phyloP scores from a whole-genome alignment of 2,888 invertebrate genomes.

The Nomada fabriciana region DNA sequence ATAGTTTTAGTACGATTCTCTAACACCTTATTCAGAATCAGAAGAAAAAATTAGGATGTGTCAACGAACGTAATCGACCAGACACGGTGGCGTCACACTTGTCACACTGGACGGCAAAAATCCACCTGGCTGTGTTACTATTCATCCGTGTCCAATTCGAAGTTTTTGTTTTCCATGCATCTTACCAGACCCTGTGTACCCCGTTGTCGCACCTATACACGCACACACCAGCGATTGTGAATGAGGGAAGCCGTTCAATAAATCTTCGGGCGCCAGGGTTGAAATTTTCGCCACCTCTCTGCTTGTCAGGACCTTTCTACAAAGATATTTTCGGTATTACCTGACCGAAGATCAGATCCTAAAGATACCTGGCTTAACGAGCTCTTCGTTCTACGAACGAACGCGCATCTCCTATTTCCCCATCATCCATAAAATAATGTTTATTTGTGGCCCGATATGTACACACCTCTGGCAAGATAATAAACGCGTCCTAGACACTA shows the following conservation, averaged over 20 bases:
- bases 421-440: slow-evolving; percentile 58
- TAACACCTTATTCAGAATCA: not conserved
- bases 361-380: slow-evolving; percentile 73
- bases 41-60: slow-evolving; percentile 7
- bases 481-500: slow-evolving; percentile 22
- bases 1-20: too few relatives aligned
- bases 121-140: slow-evolving; percentile 16
- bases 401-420: slow-evolving; percentile 52
- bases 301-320: slow-evolving; percentile 60
- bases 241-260: slow-evolving; percentile 74
- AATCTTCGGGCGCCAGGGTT: slow-evolving; percentile 80
- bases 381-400: slow-evolving; percentile 44
- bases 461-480: slow-evolving; percentile 36
- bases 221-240: slow-evolving; percentile 23
- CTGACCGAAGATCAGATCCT: slow-evolving; percentile 77
- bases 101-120: slow-evolving; percentile 6
- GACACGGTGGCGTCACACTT: slow-evolving; percentile 16
- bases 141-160: slow-evolving; percentile 5
- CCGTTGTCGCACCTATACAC: slow-evolving; percentile 9
- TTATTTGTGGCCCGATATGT: slow-evolving; percentile 58
- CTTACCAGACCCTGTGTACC: slow-evolving; percentile 3
- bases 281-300: slow-evolving; percentile 80
- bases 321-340: slow-evolving; percentile 67
- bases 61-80: slow-evolving; percentile 15
- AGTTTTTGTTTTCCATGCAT: slow-evolving; percentile 38